A percentile compares a stretch with the other conserved stretches of the same genome.
These are phyloP conservation scores for Siderastrea siderea DNA, from an alignment of 92 coral and sea anemone species.

Conservation along the genomic window DNA sequence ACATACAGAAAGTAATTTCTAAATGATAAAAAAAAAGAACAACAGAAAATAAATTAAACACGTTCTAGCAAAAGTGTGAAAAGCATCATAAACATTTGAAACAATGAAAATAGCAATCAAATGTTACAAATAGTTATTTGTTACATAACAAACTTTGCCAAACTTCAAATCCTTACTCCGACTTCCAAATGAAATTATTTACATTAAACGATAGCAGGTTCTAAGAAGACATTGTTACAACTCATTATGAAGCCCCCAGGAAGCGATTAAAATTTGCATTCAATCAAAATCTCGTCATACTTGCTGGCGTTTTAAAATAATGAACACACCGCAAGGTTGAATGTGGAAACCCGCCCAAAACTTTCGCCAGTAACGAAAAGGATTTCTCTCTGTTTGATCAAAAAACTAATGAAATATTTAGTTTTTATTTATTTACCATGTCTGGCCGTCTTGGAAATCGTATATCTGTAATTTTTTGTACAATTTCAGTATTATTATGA, in stretches of 20 bases:
- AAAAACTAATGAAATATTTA: not conserved
- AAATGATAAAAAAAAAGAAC: too few relatives aligned
- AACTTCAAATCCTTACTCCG: not conserved
- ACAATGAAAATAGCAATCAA: too few relatives aligned
- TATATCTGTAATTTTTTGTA: not conserved
- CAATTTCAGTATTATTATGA: not conserved
- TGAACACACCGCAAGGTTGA: not conserved
- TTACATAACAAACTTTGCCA: not conserved
- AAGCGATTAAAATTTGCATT: constrained; percentile 44
- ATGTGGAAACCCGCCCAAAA: not conserved
- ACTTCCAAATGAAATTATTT: constrained; percentile 21
- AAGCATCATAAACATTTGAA: too few relatives aligned
- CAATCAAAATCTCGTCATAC: constrained; percentile 14
- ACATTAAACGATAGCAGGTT: not conserved
- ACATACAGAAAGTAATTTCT: too few relatives aligned
- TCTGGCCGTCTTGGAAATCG: not conserved
- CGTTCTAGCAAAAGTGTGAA: too few relatives aligned
- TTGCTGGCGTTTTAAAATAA: constrained; percentile 20
- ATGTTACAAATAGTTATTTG: not conserved
- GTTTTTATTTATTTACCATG: too few relatives aligned
- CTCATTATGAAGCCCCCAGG: constrained; percentile 3
- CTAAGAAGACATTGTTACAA: not conserved
- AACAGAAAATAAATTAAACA: too few relatives aligned
- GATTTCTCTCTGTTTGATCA: not conserved
- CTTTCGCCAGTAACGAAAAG: not conserved